A percentile compares a stretch with the other conserved stretches of the same genome.
Evolutionary conservation across 2,113 vertebrate genomes (phyloP).

Genomic region (Chaenogobius annularis): DNA sequence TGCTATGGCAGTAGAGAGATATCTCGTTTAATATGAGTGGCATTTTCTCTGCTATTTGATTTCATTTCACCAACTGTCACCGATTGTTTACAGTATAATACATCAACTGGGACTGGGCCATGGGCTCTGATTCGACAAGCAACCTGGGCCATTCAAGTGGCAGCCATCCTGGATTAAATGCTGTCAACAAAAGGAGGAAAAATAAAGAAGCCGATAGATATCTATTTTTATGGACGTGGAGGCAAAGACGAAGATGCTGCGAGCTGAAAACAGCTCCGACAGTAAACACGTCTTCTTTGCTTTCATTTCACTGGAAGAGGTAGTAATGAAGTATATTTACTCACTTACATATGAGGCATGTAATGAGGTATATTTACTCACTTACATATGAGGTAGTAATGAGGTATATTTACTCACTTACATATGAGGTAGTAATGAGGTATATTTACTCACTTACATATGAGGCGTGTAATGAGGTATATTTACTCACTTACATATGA

Average conservation of each 20-base stretch:
- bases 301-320: too few species aligned
- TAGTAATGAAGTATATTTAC: too few species aligned
- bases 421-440: too few species aligned
- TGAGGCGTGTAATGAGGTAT: too few species aligned
- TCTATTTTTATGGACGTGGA: not conserved
- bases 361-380: too few species aligned
- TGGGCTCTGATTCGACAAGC: not conserved
- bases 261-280: too few species aligned
- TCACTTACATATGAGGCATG: too few species aligned
- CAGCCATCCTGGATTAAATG: not conserved
- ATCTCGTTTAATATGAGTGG: not conserved
- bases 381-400: too few species aligned
- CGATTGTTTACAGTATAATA: conserved; percentile 7
- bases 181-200: not conserved
- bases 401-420: too few species aligned
- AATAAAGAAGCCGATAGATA: not conserved
- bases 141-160: not conserved
- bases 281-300: too few species aligned
- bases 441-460: too few species aligned
- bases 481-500: too few species aligned
- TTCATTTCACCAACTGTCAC: conserved; percentile 23
- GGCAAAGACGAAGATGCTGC: not conserved
- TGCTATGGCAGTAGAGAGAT: not conserved
- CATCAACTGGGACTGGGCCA: not conserved
- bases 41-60: conserved; percentile 18